Evolutionary conservation across 2,888 invertebrate genomes (phyloP).

Genomic region (Folsomia manolachei): DNA sequence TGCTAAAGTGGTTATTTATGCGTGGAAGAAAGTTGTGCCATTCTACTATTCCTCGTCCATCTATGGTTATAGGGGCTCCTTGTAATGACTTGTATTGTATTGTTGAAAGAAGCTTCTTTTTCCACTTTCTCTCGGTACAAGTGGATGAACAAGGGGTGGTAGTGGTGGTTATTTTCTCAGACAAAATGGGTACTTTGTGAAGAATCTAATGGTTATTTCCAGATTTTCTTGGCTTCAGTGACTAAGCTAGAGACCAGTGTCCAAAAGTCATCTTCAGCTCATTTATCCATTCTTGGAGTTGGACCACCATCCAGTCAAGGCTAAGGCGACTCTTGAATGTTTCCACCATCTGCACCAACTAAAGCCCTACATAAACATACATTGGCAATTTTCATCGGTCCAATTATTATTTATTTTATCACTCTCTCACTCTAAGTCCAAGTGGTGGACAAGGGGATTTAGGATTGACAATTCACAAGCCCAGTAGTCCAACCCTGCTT

Average conservation of each 20-base stretch:
- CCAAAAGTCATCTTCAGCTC: slow-evolving; percentile 30
- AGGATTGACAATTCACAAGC: slow-evolving; percentile 27
- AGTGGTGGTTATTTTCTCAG: slow-evolving; percentile 29
- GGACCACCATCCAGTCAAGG: slow-evolving; percentile 14
- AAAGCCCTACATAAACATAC: slow-evolving; percentile 27
- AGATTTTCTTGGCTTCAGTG: slow-evolving; percentile 40
- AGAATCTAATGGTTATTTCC: slow-evolving; percentile 46
- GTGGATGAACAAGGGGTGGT: neutral
- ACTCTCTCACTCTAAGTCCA: slow-evolving; percentile 24
- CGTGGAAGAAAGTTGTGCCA: slow-evolving; percentile 11
- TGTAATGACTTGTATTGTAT: slow-evolving; percentile 10
- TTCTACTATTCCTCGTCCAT: too few species aligned
- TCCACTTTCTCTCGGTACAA: neutral
- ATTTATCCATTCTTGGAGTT: slow-evolving; percentile 28
- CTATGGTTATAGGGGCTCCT: neutral
- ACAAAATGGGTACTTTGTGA: slow-evolving; percentile 45
- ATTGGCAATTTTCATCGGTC: slow-evolving; percentile 40
- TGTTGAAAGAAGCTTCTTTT: neutral
- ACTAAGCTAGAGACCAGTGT: slow-evolving; percentile 20
- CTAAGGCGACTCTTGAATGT: slow-evolving; percentile 37
- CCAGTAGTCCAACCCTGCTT: too few species aligned
- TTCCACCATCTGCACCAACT: slow-evolving; percentile 19
- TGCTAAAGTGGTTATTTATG: slow-evolving; percentile 7
- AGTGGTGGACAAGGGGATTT: slow-evolving; percentile 24
- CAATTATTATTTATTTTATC: slow-evolving; percentile 47